Evolutionary conservation across 2,888 invertebrate genomes (phyloP).

Genomic region (Fragum sueziense): DNA sequence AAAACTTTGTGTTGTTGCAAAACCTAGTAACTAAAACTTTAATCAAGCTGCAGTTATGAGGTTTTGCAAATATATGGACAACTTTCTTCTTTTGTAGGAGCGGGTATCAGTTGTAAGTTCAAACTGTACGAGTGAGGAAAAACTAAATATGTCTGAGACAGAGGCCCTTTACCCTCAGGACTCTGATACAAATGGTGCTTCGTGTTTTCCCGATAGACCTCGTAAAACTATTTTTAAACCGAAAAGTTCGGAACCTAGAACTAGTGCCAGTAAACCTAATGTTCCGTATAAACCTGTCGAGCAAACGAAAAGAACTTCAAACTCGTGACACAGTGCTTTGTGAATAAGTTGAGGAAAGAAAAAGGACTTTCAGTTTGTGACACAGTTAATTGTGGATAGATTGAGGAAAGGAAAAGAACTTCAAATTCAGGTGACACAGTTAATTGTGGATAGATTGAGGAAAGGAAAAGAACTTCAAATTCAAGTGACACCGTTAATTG

Average conservation of each 20-base stretch:
- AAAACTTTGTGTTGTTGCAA: too few species aligned
- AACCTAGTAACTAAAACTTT: too few species aligned
- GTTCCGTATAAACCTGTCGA: slow-evolving; percentile 68
- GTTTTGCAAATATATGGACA: too few species aligned
- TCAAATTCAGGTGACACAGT: neutral
- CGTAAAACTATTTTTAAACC: slow-evolving; percentile 67
- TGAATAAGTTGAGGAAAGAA: neutral
- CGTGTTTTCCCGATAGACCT: slow-evolving; percentile 57
- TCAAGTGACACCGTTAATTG: neutral
- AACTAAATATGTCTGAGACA: slow-evolving; percentile 76
- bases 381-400: neutral
- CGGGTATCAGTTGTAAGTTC: slow-evolving; percentile 67
- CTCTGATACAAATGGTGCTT: slow-evolving; percentile 52
- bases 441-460: neutral
- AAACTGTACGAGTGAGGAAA: slow-evolving; percentile 67
- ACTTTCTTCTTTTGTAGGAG: slow-evolving; percentile 66
- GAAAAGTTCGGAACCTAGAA: slow-evolving; percentile 52
- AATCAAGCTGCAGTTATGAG: too few species aligned
- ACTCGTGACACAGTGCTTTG: neutral
- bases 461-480: neutral
- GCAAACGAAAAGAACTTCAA: slow-evolving; percentile 33
- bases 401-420: neutral
- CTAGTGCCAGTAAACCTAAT: slow-evolving; percentile 52
- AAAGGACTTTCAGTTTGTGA: neutral
- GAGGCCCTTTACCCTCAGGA: slow-evolving; percentile 67